Base-by-base conservation (phyloP, 2,888 invertebrate genomes). In the Andrena camellia region DNA sequence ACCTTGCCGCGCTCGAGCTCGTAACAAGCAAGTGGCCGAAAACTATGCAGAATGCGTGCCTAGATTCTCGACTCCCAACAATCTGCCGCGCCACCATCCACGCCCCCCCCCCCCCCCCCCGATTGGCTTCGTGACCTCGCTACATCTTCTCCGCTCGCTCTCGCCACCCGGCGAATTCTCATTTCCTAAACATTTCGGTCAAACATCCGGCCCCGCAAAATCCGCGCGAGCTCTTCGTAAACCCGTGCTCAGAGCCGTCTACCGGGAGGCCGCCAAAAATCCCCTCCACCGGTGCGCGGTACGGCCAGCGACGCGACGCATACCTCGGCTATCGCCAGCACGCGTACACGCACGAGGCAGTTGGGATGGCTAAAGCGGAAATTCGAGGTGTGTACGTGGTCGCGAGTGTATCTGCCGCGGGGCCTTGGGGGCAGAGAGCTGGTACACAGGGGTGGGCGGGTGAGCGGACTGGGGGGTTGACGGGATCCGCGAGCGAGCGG, bases 381-480 rank as follows among this genome's bases (percentile, higher is more conserved):
- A 90, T 91, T 91, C 90, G 90, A 90, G 90, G 91, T 91, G 91
- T 91, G 90, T 90, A 91, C 90, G 91, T 91, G 91, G 90, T 90
- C 88, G 92, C 87, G 86, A 90, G 90, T 90, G 90, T 89, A 89
- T 86, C 87, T 89, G 88, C 83, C 83, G 71, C 64, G 83, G 75
- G 78, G 88, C 80, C 83, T 86, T 77, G 78, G 86, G 66, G 86
- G 83, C 76, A 81, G 82, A 73, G 84, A 80, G 84, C 31, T 75
- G 68, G 57, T 60, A 57, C 42, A 68, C 48, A 52, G 66, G 35
- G 57, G 42, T 50, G 57, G 20, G 8, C 20, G 52, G 33, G 63
- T 48, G 73, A 84, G 78, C 63, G 66, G 79, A 66, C 54, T 76
- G 64, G 74, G 76, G 68, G 79, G 63, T 69, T 52, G 72, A 71